phyloP scores from a whole-genome alignment of 2,888 invertebrate species.

The Leuctra nigra region DNA sequence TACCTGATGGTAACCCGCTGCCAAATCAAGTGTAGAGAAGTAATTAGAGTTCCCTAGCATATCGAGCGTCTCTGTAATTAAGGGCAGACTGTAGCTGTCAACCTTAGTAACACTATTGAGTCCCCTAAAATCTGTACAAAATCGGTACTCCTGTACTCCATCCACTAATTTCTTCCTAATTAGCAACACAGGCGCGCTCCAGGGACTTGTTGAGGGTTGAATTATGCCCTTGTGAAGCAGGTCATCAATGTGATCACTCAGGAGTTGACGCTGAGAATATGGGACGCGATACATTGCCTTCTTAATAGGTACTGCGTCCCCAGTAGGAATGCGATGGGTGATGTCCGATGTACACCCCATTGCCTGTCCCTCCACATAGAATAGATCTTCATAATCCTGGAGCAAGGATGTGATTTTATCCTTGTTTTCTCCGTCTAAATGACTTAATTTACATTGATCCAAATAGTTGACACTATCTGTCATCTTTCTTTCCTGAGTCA shows the following conservation, averaged over 20 bases:
- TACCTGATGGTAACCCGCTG: constrained; percentile 28
- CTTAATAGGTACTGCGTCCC: not conserved
- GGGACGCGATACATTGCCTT: not conserved
- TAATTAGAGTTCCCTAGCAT: constrained; percentile 24
- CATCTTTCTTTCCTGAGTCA: not conserved
- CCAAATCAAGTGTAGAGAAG: constrained; percentile 27
- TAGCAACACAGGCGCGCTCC: not conserved
- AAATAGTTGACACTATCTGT: not conserved
- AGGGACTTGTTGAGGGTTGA: not conserved
- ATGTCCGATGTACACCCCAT: not conserved
- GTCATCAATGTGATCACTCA: not conserved
- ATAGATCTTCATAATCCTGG: not conserved
- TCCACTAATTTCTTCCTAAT: not conserved
- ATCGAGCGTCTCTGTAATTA: constrained; percentile 28
- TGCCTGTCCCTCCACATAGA: not conserved
- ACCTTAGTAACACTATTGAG: constrained; percentile 25
- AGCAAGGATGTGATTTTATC: not conserved
- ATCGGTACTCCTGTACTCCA: not conserved
- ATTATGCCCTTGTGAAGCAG: not conserved
- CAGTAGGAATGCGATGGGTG: not conserved
- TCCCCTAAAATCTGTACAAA: constrained; percentile 16
- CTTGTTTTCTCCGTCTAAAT: not conserved
- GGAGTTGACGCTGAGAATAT: not conserved
- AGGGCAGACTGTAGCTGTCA: constrained; percentile 22
- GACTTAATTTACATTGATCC: not conserved